Evolutionary conservation across 1,140 invertebrate genomes (phyloP).

Genomic region (Trachymyrmex cornetzi): DNA sequence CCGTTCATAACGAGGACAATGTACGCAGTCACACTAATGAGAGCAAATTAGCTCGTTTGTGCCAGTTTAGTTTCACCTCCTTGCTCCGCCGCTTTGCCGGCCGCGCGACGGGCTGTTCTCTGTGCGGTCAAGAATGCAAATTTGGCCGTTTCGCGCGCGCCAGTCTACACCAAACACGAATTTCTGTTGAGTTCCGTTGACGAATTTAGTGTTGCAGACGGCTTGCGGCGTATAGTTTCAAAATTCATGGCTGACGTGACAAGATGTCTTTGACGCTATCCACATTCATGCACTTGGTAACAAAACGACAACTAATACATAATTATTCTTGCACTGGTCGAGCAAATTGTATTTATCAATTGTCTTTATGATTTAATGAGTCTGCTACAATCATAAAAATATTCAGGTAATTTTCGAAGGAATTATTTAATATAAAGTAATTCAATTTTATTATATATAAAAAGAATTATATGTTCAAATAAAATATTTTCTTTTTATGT

Average conservation of each 20-base stretch:
- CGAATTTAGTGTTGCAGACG: constrained; percentile 71
- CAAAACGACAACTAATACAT: constrained; percentile 1
- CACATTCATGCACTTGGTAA: constrained; percentile 9
- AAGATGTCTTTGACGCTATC: constrained; percentile 47
- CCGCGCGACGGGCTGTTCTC: constrained; percentile 60
- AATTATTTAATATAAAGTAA: neutral
- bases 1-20: constrained; percentile 78
- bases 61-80: constrained; percentile 78
- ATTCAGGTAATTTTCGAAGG: neutral
- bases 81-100: constrained; percentile 58
- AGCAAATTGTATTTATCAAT: no score
- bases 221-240: constrained; percentile 63
- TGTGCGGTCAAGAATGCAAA: constrained; percentile 83
- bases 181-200: constrained; percentile 71
- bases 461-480: neutral
- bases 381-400: neutral
- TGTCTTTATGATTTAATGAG: neutral
- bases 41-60: constrained; percentile 82
- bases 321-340: neutral
- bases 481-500: neutral
- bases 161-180: constrained; percentile 73
- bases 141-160: constrained; percentile 74
- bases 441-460: neutral
- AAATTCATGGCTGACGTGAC: constrained; percentile 74
- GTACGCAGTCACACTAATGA: constrained; percentile 80